These are phyloP conservation scores for Benthosema pterotum DNA, from an alignment of 2,797 vertebrate species.

Conservation along the genomic window DNA sequence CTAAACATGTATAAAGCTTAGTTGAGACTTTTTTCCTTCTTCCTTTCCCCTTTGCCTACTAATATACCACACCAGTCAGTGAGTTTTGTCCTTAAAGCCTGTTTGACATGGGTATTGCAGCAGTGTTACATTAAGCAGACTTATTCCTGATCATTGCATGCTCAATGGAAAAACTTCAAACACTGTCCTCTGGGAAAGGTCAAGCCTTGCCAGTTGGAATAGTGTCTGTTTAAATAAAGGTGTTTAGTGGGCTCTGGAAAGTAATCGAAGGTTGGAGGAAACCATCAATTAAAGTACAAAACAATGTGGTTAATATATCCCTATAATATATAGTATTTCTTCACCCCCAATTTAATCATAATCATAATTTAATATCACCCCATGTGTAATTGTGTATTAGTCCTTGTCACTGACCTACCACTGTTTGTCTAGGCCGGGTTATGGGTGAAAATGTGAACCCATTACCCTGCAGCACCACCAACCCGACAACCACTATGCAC, in stretches of 20 bases:
- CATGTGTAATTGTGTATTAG: too few relatives aligned
- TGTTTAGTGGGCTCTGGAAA: slow-evolving; percentile 8
- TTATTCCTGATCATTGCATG: slow-evolving; percentile 17
- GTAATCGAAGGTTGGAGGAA: not conserved
- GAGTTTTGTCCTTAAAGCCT: slow-evolving; percentile 1
- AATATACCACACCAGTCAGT: slow-evolving; percentile 41
- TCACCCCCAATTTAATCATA: too few relatives aligned
- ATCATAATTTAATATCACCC: too few relatives aligned
- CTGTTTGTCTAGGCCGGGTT: too few relatives aligned
- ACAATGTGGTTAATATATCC: too few relatives aligned
- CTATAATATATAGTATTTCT: too few relatives aligned
- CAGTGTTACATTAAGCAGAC: slow-evolving; percentile 41
- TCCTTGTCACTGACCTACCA: too few relatives aligned
- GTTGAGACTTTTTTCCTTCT: not conserved
- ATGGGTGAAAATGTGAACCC: too few relatives aligned
- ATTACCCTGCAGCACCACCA: too few relatives aligned
- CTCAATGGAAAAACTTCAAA: slow-evolving; percentile 30
- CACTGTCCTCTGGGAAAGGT: not conserved
- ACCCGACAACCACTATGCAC: too few relatives aligned
- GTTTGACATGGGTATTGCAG: slow-evolving; percentile 40
- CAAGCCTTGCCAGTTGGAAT: slow-evolving; percentile 13
- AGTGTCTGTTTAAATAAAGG: not conserved
- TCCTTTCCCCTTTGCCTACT: not conserved
- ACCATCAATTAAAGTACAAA: not conserved
- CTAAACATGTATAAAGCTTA: not conserved